Conservation (phyloP, 2,888 invertebrate species). For the Baccha elongata region DNA sequence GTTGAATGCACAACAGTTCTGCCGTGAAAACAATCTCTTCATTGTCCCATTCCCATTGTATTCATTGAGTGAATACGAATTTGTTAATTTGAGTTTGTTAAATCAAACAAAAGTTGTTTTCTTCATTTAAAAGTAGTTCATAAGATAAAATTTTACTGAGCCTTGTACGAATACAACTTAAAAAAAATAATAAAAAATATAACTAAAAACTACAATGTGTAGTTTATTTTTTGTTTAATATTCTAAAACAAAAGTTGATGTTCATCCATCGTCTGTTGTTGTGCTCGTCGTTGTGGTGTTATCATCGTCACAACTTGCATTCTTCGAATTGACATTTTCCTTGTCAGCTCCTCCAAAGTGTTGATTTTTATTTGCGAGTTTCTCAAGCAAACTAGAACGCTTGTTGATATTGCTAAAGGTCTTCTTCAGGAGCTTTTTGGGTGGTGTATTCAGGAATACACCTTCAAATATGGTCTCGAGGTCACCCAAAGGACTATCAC, state of each 20-base stretch:
- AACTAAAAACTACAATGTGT: slow-evolving; percentile 31
- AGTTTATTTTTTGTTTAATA: neutral
- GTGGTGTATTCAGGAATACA: slow-evolving; percentile 80
- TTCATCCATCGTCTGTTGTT: slow-evolving; percentile 20
- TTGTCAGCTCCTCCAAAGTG: slow-evolving; percentile 48
- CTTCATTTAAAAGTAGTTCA: slow-evolving; percentile 1
- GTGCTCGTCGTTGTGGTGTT: neutral
- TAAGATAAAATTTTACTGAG: slow-evolving; percentile 56
- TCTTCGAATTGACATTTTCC: slow-evolving; percentile 28
- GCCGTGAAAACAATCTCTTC: no score
- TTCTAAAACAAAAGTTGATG: neutral
- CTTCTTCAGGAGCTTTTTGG: slow-evolving; percentile 56
- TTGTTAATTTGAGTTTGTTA: no score
- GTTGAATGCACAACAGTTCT: neutral
- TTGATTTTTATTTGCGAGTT: slow-evolving; percentile 77
- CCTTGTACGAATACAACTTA: slow-evolving; percentile 72
- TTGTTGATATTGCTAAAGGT: slow-evolving; percentile 29
- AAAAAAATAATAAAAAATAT: slow-evolving; percentile 41
- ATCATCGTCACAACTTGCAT: neutral
- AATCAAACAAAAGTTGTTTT: no score
- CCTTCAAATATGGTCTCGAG: slow-evolving; percentile 81
- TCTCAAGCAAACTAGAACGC: slow-evolving; percentile 76
- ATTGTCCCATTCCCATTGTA: neutral
- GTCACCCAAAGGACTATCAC: slow-evolving; percentile 75
- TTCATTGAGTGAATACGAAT: no score